Base-by-base conservation (phyloP, 2,113 vertebrate species). In the Aplodontia rufa region DNA sequence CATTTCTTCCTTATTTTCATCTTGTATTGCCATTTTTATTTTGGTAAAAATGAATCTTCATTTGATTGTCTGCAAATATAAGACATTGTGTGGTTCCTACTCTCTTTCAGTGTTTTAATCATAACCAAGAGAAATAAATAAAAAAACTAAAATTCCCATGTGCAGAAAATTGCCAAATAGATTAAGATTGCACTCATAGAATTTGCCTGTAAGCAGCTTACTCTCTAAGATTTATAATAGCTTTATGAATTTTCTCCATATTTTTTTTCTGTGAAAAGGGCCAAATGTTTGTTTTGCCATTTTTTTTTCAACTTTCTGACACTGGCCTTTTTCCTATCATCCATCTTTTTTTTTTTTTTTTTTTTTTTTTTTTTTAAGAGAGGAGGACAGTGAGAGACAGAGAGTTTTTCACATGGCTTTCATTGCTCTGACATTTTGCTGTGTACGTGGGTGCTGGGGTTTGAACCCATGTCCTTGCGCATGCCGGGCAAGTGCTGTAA, bases 221-320 rank as follows among this genome's bases (percentile, higher is more conserved):
- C 22, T 62, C 26, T 72, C n/a, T 93, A 83, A 74, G 37, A 45
- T n/a, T 78, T 84, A 90, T 91, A 93, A 89, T 69, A 28, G 7
- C 22, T 42, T 74, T 87, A 12, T 79, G 40, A 84, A 81, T 88
- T 92, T 95, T 79, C 16, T 75, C 8, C 8, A 22, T 19, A 37
- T 42, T 35, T 37, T 72, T 69, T 90, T 53, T 60, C 13, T 62
- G 3, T 76, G n/a, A 81, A 85, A 95, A 83, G 4, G n/a, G 37
- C 0, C 3, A 93, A 72, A 79, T 83, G 4, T 42, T 95, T 71
- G 32, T 42, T 26, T 10, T 6, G 58, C n/a, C 10, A 11, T 42
- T 8, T 42, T 95, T 82, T 91, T 13, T 51, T 51, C 51, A 51
- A 51, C 55, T 58, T 58, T 40, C 51, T 76, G 19, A 49, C 4